These are phyloP conservation scores for Nomada lathburiana DNA, from an alignment of 2,888 invertebrate species.

Conservation along the genomic window DNA sequence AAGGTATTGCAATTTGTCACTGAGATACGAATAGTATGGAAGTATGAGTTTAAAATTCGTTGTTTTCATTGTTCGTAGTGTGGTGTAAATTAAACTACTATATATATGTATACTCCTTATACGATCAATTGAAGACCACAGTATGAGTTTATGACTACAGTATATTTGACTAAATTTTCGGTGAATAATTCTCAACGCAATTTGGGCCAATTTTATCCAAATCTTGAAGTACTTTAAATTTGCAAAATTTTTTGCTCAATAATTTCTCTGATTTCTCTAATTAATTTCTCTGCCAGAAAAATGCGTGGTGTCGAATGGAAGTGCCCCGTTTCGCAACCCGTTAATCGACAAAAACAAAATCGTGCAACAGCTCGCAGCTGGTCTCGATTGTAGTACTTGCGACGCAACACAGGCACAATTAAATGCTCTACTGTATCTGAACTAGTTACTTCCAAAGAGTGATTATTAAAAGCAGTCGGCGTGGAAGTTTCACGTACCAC, in stretches of 20 bases:
- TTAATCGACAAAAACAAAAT: constrained; percentile 17
- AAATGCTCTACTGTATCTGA: constrained; percentile 22
- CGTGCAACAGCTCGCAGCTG: constrained; percentile 35
- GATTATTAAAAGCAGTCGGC: constrained; percentile 43
- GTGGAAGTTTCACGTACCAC: constrained; percentile 17
- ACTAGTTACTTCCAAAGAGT: constrained; percentile 25
- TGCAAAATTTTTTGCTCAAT: too few relatives aligned
- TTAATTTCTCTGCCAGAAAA: neutral
- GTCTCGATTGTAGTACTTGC: constrained; percentile 15
- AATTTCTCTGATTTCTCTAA: too few relatives aligned
- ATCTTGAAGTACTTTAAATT: too few relatives aligned
- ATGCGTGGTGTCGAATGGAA: constrained; percentile 33
- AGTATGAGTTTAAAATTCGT: neutral
- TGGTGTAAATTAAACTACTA: too few relatives aligned
- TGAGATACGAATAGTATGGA: neutral
- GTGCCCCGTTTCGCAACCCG: constrained; percentile 19
- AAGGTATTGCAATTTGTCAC: neutral
- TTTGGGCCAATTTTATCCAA: too few relatives aligned
- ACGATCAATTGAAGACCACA: too few relatives aligned
- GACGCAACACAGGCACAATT: constrained; percentile 20
- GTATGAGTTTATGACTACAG: too few relatives aligned
- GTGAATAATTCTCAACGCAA: too few relatives aligned
- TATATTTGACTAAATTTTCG: too few relatives aligned
- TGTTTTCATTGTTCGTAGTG: neutral
- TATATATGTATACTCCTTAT: too few relatives aligned